phyloP scores from a whole-genome alignment of 2,113 vertebrate species.

The Hippoglossus stenolepis region DNA sequence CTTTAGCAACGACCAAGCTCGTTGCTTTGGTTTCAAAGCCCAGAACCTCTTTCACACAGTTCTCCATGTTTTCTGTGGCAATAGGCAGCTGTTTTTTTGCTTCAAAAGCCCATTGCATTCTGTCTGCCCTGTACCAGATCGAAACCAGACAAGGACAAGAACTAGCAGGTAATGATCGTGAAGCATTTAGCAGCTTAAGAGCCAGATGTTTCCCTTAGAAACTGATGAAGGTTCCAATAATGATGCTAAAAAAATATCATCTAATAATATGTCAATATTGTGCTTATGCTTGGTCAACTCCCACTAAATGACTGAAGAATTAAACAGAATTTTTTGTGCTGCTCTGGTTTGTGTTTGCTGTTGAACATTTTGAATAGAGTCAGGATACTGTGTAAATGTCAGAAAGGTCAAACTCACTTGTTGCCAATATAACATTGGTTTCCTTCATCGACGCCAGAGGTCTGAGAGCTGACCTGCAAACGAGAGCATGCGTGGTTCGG shows the following conservation, averaged over 20 bases:
- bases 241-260: neutral
- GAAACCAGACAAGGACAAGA: neutral
- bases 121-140: neutral
- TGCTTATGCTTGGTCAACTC: neutral
- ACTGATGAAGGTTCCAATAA: neutral
- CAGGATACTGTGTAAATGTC: conserved; percentile 24
- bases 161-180: too few relatives aligned
- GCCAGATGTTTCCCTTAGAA: too few relatives aligned
- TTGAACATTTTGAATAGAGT: conserved; percentile 9
- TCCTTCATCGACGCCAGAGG: conserved; percentile 23
- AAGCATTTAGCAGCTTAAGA: too few relatives aligned
- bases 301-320: neutral
- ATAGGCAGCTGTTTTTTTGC: neutral
- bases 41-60: too few relatives aligned
- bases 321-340: neutral
- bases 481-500: conserved; percentile 8
- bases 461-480: conserved; percentile 20
- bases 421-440: conserved; percentile 46
- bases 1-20: neutral
- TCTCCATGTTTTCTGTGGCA: too few relatives aligned
- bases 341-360: neutral
- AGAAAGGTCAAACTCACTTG: conserved; percentile 29
- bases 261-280: neutral
- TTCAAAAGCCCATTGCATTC: neutral
- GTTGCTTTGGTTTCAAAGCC: too few relatives aligned